Evolutionary conservation across 2,113 vertebrate species (phyloP), one percentile per base, ranked within the genome.

Genomic region (Oreamnos americanus): DNA sequence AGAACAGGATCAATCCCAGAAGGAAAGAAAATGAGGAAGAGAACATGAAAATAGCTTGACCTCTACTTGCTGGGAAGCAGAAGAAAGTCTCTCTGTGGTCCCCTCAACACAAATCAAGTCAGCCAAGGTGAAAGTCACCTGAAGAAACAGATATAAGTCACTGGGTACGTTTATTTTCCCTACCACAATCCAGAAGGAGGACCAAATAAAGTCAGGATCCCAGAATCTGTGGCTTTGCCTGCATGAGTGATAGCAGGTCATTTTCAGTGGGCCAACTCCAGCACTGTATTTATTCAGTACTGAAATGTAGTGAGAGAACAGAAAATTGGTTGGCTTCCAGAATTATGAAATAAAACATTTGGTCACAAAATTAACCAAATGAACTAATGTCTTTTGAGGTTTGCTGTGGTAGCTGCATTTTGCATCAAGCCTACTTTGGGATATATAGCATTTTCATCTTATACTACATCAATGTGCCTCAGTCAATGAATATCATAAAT

Each of bases 131-230:
- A 93, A 97, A 96, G 94, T 98, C 98, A 98, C 98, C 98, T 98
- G 98, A 98, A 98, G 98, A 97, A 98, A 98, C 97, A 98, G 89
- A 82, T 96, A 93, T 97, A 98, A 98, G 98, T 98, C 98, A 98
- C 82, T 33, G 17, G 9, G 36, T 78, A 74, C 71, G 12, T 98
- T 98, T 98, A 93, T 97, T 97, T 98, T 97, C 97, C 94, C 96
- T 98, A 87, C 97, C 93, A 71, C 91, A 83, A 84, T 81, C 86
- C 95, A 96, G 93, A 78, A 98, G 91, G 83, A 97, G 91, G 71
- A 94, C 93, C 93, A 94, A 96, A 96, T 94, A 91, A 81, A 90
- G 94, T 96, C 96, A 74, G 93, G 96, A 79, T 90, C 94, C 49
- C 97, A 67, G 93, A 97, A 74, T 88, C 94, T 26, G 5, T 62